These are phyloP conservation scores for Philaenus spumarius DNA, from an alignment of 1,140 invertebrate genomes.

Conservation along the genomic window DNA sequence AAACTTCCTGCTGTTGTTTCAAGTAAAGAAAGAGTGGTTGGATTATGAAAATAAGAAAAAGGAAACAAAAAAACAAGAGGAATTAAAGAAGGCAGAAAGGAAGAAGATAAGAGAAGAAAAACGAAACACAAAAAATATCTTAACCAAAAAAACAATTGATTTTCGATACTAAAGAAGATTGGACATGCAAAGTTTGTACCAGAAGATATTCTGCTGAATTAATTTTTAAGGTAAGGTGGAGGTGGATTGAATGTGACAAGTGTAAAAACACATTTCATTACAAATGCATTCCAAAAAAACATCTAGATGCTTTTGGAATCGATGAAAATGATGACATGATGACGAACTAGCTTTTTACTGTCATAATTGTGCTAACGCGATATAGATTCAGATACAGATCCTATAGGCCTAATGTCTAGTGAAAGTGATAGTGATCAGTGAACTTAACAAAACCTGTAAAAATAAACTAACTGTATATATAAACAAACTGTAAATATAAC, in stretches of 20 bases:
- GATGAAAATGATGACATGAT: neutral
- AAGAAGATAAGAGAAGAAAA: neutral
- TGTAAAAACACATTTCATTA: neutral
- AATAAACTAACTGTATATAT: too few species aligned
- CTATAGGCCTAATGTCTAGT: neutral
- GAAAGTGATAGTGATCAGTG: too few species aligned
- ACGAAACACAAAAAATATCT: neutral
- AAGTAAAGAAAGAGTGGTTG: neutral
- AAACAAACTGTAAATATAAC: too few species aligned
- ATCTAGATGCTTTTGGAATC: neutral
- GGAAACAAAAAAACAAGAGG: neutral
- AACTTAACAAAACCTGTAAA: neutral
- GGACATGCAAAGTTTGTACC: neutral
- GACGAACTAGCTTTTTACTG: neutral
- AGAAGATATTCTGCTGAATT: neutral
- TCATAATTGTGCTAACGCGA: neutral
- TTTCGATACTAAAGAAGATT: neutral
- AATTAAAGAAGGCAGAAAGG: too few species aligned
- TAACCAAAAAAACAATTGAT: neutral
- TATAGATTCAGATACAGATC: neutral
- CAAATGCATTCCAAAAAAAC: neutral
- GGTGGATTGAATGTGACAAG: neutral
- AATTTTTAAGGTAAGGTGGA: neutral
- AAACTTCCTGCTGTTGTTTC: neutral
- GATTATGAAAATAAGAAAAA: neutral